phyloP scores from a whole-genome alignment of 2,888 invertebrate genomes.

The Allolobophora icterica region DNA sequence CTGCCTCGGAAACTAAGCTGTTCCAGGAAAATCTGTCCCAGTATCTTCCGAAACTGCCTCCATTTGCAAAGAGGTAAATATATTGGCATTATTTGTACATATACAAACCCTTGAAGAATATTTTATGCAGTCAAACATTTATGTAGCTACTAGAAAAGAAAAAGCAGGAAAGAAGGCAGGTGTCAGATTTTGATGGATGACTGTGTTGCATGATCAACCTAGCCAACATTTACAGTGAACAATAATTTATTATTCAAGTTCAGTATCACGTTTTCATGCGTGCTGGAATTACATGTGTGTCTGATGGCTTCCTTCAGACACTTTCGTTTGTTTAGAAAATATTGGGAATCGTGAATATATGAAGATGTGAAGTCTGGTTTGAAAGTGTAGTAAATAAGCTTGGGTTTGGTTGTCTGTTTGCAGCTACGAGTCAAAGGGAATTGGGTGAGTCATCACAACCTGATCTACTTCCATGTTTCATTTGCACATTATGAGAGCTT shows the following conservation, averaged over 20 bases:
- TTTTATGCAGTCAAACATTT: neutral
- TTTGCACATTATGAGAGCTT: neutral
- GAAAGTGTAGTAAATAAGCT: neutral
- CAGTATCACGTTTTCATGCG: neutral
- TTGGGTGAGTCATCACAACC: neutral
- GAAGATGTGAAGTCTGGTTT: neutral
- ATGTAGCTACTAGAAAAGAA: neutral
- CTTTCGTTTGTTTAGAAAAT: neutral
- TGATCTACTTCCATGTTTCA: neutral
- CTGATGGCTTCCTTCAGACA: neutral
- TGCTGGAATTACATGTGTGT: neutral
- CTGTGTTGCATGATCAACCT: neutral
- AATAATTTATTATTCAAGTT: neutral
- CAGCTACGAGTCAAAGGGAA: conserved; percentile 19
- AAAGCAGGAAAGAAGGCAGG: neutral
- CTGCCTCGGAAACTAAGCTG: neutral
- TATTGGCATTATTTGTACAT: neutral
- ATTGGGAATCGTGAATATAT: neutral
- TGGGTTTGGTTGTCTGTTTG: neutral
- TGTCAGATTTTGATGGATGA: neutral
- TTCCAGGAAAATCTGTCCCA: conserved; percentile 3
- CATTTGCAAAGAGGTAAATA: conserved; percentile 38
- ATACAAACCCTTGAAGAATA: neutral
- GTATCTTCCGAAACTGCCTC: conserved; percentile 68
- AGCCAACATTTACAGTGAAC: neutral